phyloP scores from a whole-genome alignment of 2,888 invertebrate species.

The Teinopalpus imperialis region DNA sequence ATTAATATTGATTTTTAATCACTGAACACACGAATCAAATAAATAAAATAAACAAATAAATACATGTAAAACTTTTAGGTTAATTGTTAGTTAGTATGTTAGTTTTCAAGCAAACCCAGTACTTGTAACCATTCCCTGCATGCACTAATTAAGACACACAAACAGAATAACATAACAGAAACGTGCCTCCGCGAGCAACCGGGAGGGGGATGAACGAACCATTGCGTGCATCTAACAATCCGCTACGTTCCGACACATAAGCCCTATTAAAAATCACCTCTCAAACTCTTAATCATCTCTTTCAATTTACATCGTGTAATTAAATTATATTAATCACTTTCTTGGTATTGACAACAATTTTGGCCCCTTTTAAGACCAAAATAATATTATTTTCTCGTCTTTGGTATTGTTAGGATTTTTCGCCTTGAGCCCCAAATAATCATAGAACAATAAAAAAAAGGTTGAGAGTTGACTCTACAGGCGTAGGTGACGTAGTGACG shows the following conservation, averaged over 20 bases:
- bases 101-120: slow-evolving; percentile 39
- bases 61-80: slow-evolving; percentile 38
- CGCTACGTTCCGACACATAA: slow-evolving; percentile 69
- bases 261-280: slow-evolving; percentile 23
- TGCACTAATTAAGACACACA: slow-evolving; percentile 51
- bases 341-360: background rate
- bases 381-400: too few relatives aligned
- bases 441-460: too few relatives aligned
- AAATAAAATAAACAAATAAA: slow-evolving; percentile 37
- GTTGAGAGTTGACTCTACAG: slow-evolving; percentile 12
- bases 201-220: slow-evolving; percentile 54
- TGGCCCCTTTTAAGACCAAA: too few relatives aligned
- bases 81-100: slow-evolving; percentile 56
- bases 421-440: too few relatives aligned
- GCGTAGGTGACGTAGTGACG: slow-evolving; percentile 26
- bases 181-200: slow-evolving; percentile 42
- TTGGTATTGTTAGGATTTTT: too few relatives aligned
- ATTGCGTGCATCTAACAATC: slow-evolving; percentile 75
- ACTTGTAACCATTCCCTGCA: slow-evolving; percentile 45
- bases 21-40: slow-evolving; percentile 34
- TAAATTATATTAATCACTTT: slow-evolving; percentile 4
- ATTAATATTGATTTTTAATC: slow-evolving; percentile 33
- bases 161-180: slow-evolving; percentile 33
- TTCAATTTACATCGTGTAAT: slow-evolving; percentile 1
- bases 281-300: slow-evolving; percentile 7